These are phyloP conservation scores for Chironomus striatipennis DNA, from an alignment of 1,140 invertebrate genomes.

Conservation along the genomic window DNA sequence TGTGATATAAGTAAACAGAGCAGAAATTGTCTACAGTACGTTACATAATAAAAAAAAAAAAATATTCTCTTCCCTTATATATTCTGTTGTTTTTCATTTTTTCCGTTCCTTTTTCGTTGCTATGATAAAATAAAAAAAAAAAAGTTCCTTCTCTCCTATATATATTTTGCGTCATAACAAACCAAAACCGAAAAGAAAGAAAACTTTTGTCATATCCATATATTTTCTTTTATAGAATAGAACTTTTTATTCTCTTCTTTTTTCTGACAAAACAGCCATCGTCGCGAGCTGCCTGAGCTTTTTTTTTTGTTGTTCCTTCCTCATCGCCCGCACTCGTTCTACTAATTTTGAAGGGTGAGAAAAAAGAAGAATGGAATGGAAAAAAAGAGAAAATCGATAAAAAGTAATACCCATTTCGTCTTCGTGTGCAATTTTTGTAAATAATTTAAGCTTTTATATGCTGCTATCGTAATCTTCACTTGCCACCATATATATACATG, in stretches of 20 bases:
- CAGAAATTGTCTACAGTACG: not conserved
- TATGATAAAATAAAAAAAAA: too few relatives aligned
- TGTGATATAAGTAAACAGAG: too few relatives aligned
- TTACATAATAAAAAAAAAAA: not conserved
- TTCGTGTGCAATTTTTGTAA: not conserved
- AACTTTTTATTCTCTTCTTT: not conserved
- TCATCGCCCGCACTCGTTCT: too few relatives aligned
- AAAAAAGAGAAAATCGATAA: not conserved
- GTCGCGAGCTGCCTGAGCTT: not conserved
- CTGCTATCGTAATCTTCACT: not conserved
- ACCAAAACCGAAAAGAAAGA: not conserved
- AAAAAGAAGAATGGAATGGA: not conserved
- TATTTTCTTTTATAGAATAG: not conserved
- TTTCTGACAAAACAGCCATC: not conserved
- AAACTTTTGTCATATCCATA: not conserved
- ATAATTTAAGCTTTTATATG: not conserved
- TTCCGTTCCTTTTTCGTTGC: too few relatives aligned
- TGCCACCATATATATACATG: too few relatives aligned
- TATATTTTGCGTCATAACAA: conserved; percentile 1
- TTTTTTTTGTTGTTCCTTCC: not conserved
- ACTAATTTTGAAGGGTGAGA: not conserved
- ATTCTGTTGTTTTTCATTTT: not conserved
- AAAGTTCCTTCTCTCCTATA: not conserved
- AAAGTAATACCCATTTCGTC: not conserved
- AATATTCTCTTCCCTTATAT: not conserved